phyloP scores from a whole-genome alignment of 2,888 invertebrate genomes.

The Erynnis tages region DNA sequence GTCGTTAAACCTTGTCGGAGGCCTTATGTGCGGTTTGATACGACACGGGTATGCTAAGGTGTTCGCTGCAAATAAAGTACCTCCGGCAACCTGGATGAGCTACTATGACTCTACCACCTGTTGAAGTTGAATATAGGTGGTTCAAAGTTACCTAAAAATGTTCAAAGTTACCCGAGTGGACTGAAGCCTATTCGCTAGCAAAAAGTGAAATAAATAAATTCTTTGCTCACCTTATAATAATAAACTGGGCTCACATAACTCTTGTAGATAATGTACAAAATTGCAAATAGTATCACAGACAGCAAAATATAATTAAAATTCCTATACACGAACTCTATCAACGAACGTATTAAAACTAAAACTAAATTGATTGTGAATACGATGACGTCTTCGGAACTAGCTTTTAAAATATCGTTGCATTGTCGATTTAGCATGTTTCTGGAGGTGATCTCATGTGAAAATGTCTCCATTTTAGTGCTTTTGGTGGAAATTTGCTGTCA shows the following conservation, averaged over 20 bases:
- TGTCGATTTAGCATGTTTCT: conserved; percentile 10
- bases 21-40: too few relatives aligned
- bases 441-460: neutral
- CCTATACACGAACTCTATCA: conserved; percentile 37
- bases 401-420: conserved; percentile 17
- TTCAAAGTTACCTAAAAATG: too few relatives aligned
- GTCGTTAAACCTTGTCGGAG: too few relatives aligned
- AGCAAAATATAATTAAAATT: conserved; percentile 38
- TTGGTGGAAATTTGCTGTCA: neutral
- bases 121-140: too few relatives aligned
- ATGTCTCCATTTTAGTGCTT: conserved; percentile 15
- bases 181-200: neutral
- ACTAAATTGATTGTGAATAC: conserved; percentile 39
- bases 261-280: conserved; percentile 48
- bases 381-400: conserved; percentile 28
- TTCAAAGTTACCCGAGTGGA: too few relatives aligned
- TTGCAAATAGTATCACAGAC: conserved; percentile 40
- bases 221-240: conserved; percentile 60
- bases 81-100: too few relatives aligned
- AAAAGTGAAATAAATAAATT: neutral
- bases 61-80: too few relatives aligned
- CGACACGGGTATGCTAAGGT: too few relatives aligned
- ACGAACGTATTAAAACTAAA: conserved; percentile 30
- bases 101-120: too few relatives aligned
- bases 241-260: conserved; percentile 52